These are phyloP conservation scores for Mactromeris polynyma DNA, from an alignment of 2,888 invertebrate species.

Conservation along the genomic window DNA sequence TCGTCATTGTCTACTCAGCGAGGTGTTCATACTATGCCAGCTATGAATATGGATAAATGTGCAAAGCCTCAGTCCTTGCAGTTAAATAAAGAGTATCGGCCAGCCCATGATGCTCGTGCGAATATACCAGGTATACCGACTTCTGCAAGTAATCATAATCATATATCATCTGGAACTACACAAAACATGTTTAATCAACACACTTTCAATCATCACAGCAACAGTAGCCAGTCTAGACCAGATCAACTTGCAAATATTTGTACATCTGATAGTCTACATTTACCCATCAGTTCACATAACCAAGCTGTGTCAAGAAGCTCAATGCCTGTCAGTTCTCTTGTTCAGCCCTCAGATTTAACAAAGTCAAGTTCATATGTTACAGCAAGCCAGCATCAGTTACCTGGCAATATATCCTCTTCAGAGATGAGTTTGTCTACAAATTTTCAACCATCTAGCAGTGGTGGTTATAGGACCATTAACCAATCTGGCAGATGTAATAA, in stretches of 20 bases:
- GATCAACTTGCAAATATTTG: neutral
- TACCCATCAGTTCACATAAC: neutral
- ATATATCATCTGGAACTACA: neutral
- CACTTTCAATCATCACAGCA: neutral
- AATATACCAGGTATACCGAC: neutral
- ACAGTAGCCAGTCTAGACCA: neutral
- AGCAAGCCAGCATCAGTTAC: neutral
- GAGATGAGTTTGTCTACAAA: neutral
- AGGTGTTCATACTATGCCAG: neutral
- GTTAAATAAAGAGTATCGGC: neutral
- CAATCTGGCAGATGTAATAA: neutral
- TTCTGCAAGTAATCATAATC: neutral
- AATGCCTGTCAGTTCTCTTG: neutral
- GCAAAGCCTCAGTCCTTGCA: neutral
- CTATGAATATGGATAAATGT: neutral
- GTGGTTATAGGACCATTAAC: neutral
- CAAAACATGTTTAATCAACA: neutral
- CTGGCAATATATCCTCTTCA: neutral
- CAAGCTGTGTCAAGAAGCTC: neutral
- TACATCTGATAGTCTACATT: neutral
- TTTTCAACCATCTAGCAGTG: neutral
- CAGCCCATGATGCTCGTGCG: neutral
- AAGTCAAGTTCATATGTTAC: neutral
- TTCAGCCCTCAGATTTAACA: neutral
- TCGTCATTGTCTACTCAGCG: constrained; percentile 14